Evolutionary conservation across 2,888 invertebrate species (phyloP).

Genomic region (Torymus auratus): DNA sequence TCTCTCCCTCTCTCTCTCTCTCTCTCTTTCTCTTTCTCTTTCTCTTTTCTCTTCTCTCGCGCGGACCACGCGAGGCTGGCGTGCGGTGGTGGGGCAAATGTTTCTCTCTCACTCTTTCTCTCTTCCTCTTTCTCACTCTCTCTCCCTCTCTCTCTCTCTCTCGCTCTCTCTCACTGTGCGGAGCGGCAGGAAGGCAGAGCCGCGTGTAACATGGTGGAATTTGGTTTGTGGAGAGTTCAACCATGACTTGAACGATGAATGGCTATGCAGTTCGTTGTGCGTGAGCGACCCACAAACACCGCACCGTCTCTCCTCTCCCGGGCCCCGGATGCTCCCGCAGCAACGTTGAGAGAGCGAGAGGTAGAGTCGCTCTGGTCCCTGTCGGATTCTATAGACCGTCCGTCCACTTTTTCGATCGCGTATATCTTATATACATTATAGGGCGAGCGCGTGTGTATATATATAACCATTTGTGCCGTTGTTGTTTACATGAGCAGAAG

Average conservation of each 20-base stretch:
- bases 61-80: too few species aligned
- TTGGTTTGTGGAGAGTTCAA: constrained; percentile 36
- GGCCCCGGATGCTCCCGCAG: too few species aligned
- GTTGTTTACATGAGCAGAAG: constrained; percentile 11
- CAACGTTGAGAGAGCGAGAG: too few species aligned
- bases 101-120: not conserved
- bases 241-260: constrained; percentile 28
- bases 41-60: too few species aligned
- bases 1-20: too few species aligned
- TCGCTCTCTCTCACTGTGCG: too few species aligned
- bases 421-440: too few species aligned
- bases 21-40: too few species aligned
- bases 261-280: constrained; percentile 45
- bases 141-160: not conserved
- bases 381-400: too few species aligned
- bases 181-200: constrained; percentile 13
- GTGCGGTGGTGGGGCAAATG: not conserved
- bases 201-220: constrained; percentile 44
- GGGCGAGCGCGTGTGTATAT: not conserved
- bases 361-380: too few species aligned
- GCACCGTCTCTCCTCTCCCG: not conserved
- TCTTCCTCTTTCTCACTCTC: not conserved
- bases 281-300: constrained; percentile 35
- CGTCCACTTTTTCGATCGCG: too few species aligned
- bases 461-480: not conserved